Conservation (phyloP, 2,888 invertebrate species). For the Lamellibrachia satsuma region DNA sequence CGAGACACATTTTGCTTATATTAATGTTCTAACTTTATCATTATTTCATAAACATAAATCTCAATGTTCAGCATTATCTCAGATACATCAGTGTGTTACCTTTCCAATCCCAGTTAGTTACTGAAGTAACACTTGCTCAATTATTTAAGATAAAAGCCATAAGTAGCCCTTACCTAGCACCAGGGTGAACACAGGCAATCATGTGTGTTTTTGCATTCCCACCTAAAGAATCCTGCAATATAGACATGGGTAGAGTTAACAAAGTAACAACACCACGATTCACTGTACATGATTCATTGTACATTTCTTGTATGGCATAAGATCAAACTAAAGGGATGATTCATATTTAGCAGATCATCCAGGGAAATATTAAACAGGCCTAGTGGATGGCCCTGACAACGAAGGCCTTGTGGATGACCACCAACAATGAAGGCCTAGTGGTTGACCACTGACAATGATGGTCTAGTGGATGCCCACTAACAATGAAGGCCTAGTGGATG, state of each 20-base stretch:
- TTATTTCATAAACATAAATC: too few species aligned
- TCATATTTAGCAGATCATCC: neutral
- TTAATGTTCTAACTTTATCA: too few species aligned
- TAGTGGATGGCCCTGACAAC: too few species aligned
- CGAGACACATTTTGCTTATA: too few species aligned
- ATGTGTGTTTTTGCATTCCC: conserved; percentile 67
- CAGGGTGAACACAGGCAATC: conserved; percentile 66
- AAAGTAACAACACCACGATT: neutral
- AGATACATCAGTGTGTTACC: neutral
- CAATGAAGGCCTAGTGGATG: too few species aligned
- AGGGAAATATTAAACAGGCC: neutral
- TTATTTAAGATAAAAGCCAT: too few species aligned
- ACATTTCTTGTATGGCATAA: neutral
- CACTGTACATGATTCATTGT: neutral
- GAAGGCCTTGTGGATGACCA: too few species aligned
- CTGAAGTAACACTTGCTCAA: neutral
- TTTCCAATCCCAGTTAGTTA: neutral
- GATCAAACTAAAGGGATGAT: too few species aligned
- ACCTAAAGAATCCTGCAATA: conserved; percentile 64
- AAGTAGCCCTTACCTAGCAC: conserved; percentile 53
- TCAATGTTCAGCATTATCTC: neutral
- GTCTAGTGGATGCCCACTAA: too few species aligned
- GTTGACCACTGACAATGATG: too few species aligned
- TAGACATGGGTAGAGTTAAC: neutral
- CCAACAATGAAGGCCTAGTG: too few species aligned